Evolutionary conservation across 1,140 invertebrate genomes (phyloP), one percentile per base, ranked within the genome.

Genomic region (Thalassaphorura encarpata): DNA sequence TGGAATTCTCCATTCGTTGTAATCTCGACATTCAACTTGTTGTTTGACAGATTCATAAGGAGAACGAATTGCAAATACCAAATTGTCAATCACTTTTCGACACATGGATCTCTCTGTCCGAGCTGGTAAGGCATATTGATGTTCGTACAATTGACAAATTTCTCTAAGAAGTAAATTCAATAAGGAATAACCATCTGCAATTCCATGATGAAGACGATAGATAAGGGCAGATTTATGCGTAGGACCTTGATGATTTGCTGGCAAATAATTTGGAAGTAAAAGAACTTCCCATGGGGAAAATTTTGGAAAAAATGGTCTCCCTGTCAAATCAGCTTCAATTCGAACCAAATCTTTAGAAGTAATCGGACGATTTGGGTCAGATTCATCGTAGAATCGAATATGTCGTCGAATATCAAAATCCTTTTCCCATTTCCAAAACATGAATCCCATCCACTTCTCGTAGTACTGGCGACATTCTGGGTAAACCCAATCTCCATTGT

Each of bases 391-490:
- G 13, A 39, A 40, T 8, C 18, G 3, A 18, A 62, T 48, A 33
- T 62, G 60, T 11, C 54, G 29, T 6, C 46, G n/a, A 31, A 62
- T 39, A 23, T 23, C 29, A 27, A 58, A 62, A 48, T 58, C n/a
- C 11, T 41, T 23, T 31, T 62, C 60, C 51, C 52, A 58, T 39
- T 52, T 54, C 60, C 60, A 62, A 28, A 62, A 62, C 26, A 58
- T 46, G 39, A 49, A 62, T 29, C 60, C 60, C 29, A 62, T 26
- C 56, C 56, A 64, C 18, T 42, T 56, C 2, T 40, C 8, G 54
- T 48, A 62, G 29, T 56, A 54, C 24, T 64, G 62, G 16, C 52
- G 49, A 26, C 43, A 51, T 50, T 64, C 62, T 15, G 59, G 56
- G 28, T 54, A 18, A 13, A 33, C 27, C 13, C 42, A 47, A 2